Base-by-base conservation (phyloP, 30 jellyfish, hydroid and myxozoan species). In the Catostylus mosaicus region DNA sequence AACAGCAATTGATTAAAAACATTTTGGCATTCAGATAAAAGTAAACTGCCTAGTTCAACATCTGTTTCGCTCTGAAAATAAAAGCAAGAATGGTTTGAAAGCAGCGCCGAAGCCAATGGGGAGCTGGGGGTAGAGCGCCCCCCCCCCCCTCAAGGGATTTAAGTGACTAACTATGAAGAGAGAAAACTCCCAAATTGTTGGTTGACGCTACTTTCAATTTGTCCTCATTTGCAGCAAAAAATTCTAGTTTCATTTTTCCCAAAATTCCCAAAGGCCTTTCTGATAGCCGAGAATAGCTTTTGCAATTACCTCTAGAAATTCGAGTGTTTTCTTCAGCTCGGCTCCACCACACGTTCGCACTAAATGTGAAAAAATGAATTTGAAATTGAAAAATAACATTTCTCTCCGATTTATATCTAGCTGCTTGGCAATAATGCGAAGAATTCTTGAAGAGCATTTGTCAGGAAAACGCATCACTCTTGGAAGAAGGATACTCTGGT, bases 281-380 rank as follows among this genome's bases (percentile, higher is more conserved):
- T n/a, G n/a, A n/a, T n/a, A n/a, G n/a, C n/a, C n/a, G n/a, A n/a
- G 32, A 5, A 32, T 35, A 67, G 9, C 14, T n/a, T n/a, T n/a
- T n/a, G n/a, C n/a, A n/a, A n/a, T 22, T 40, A 91, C 98, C 98
- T 91, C 97, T n/a, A 91, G 54, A 60, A 52, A 91, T 5, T 83
- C 82, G 60, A 91, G 45, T 31, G 96, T 77, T 27, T 74, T 71
- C 73, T 91, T 89, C 47, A 91, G 85, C 24, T 91, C 97, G 4
- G 71, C 6, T 22, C 86, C 91, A 10, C 60, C 48, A 30, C 95
- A 83, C 16, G 73, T 56, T 40, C 98, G 80, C 30, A 91, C 85
- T 50, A 91, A 77, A 56, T 78, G 80, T 29, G 98, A 86, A 71
- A 91, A 91, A 1, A 80, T 86, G 85, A 87, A 86, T 60, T 81